These are phyloP conservation scores for Drosophila santomea DNA, from an alignment of 1,140 invertebrate species.

Conservation along the genomic window DNA sequence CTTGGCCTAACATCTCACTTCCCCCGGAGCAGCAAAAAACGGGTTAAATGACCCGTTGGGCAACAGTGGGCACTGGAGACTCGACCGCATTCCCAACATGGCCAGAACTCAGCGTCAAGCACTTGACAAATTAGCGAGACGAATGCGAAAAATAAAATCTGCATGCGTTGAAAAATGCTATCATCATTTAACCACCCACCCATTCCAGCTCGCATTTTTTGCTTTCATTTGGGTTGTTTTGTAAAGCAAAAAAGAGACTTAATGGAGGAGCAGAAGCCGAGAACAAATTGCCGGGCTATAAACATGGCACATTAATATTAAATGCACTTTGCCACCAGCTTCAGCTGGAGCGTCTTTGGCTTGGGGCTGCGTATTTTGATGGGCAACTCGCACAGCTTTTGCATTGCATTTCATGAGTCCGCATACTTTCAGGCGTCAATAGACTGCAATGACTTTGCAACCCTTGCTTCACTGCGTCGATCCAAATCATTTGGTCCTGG, in stretches of 20 bases:
- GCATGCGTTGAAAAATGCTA: constrained; percentile 70
- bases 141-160: constrained; percentile 59
- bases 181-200: constrained; percentile 50
- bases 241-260: constrained; percentile 26
- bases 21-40: constrained; percentile 19
- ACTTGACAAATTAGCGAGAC: constrained; percentile 70
- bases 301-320: constrained; percentile 79
- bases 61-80: constrained; percentile 18
- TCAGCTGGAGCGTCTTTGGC: constrained; percentile 18
- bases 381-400: constrained; percentile 10
- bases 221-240: constrained; percentile 10
- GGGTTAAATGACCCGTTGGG: constrained; percentile 57
- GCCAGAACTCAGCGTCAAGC: constrained; percentile 4
- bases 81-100: constrained; percentile 22
- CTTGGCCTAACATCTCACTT: constrained; percentile 8
- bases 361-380: constrained; percentile 12
- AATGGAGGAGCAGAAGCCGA: constrained; percentile 19
- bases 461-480: constrained; percentile 32
- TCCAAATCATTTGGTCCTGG: constrained; percentile 58
- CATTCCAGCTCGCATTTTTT: constrained; percentile 10
- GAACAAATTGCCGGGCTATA: constrained; percentile 76
- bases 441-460: constrained; percentile 75
- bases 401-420: constrained; percentile 45
- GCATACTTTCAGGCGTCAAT: constrained; percentile 81
- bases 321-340: constrained; percentile 63